phyloP scores from a whole-genome alignment of 2,888 invertebrate species.

The Dorcus hopei region DNA sequence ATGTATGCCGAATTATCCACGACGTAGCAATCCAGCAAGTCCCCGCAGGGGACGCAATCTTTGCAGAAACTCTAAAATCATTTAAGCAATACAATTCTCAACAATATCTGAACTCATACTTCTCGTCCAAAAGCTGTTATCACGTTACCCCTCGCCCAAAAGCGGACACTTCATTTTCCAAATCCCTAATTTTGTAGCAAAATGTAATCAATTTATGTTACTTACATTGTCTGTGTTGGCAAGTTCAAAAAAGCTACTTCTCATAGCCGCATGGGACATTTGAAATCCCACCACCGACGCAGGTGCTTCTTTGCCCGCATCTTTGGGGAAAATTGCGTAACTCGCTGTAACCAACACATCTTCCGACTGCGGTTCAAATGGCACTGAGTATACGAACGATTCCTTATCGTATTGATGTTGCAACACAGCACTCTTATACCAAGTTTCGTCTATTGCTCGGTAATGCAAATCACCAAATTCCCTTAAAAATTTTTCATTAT shows the following conservation, averaged over 20 bases:
- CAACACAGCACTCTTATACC: constrained; percentile 87
- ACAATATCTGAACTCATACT: no score
- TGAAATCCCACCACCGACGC: constrained; percentile 89
- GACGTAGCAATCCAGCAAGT: constrained; percentile 76
- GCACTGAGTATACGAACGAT: constrained; percentile 75
- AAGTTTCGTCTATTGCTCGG: constrained; percentile 81
- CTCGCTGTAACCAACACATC: constrained; percentile 75
- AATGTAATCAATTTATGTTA: neutral
- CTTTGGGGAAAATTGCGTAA: constrained; percentile 78
- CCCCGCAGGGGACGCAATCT: constrained; percentile 58
- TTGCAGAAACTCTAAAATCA: constrained; percentile 47
- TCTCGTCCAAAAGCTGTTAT: no score
- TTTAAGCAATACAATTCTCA: neutral
- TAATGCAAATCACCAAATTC: constrained; percentile 75
- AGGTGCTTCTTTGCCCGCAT: constrained; percentile 73
- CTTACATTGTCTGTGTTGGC: constrained; percentile 41
- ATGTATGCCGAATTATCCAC: constrained; percentile 90
- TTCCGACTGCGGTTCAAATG: constrained; percentile 53
- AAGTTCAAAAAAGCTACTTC: constrained; percentile 67
- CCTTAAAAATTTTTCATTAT: constrained; percentile 41
- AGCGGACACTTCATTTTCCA: no score
- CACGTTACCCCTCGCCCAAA: no score
- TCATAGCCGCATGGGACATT: constrained; percentile 69
- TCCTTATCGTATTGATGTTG: constrained; percentile 76
- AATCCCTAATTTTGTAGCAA: no score